These are phyloP conservation scores for Euura saliciscinereae DNA, from an alignment of 1,140 invertebrate genomes.

Conservation along the genomic window DNA sequence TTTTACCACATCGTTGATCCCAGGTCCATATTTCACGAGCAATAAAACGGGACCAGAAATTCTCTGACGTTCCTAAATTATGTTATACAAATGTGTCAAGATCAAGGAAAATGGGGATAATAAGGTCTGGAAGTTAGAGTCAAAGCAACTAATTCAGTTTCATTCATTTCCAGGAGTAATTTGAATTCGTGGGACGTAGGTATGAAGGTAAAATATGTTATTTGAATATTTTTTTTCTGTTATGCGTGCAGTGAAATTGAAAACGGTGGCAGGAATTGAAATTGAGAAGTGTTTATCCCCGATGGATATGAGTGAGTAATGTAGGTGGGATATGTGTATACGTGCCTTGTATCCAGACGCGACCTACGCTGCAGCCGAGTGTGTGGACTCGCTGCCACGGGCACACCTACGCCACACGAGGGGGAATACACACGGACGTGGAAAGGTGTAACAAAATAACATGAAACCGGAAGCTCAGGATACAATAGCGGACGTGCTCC, in stretches of 20 bases:
- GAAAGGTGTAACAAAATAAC: slow-evolving; percentile 3
- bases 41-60: too few species aligned
- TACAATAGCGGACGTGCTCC: neutral
- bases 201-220: too few species aligned
- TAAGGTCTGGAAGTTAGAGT: neutral
- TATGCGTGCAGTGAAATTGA: neutral
- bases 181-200: too few species aligned
- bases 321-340: neutral
- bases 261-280: neutral
- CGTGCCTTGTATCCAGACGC: too few species aligned
- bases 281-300: slow-evolving; percentile 2
- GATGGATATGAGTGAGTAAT: neutral
- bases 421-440: neutral
- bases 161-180: neutral
- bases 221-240: too few species aligned
- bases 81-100: too few species aligned
- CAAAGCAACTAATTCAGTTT: neutral
- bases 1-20: too few species aligned
- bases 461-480: neutral
- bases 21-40: too few species aligned
- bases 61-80: too few species aligned
- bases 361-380: too few species aligned
- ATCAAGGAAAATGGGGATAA: neutral
- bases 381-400: too few species aligned
- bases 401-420: neutral